These are phyloP conservation scores for Parotia lawesii DNA, from an alignment of 2,113 vertebrate species.

Conservation along the genomic window DNA sequence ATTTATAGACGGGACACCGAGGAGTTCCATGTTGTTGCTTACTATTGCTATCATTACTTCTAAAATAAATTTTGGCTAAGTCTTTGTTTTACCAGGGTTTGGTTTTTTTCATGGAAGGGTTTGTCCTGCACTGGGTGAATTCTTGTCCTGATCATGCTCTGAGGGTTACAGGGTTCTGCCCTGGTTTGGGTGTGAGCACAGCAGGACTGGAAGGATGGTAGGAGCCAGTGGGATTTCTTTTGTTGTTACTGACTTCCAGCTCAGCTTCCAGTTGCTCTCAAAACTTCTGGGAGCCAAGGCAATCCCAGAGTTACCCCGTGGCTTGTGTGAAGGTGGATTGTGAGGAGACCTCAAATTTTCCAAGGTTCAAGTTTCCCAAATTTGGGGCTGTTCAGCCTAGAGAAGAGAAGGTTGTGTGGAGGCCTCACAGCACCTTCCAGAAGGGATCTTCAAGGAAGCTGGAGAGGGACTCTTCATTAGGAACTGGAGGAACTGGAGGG, in stretches of 20 bases:
- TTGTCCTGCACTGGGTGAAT: neutral
- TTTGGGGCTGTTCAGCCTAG: neutral
- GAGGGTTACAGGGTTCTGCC: neutral
- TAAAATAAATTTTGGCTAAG: neutral
- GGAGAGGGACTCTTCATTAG: neutral
- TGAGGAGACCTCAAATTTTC: neutral
- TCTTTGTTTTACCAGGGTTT: neutral
- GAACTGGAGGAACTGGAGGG: neutral
- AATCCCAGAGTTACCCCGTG: neutral
- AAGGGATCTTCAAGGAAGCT: too few relatives aligned
- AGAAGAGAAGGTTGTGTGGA: neutral
- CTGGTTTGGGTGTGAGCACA: neutral
- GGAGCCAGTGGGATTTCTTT: neutral
- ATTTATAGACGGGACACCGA: neutral
- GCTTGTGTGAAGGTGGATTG: neutral
- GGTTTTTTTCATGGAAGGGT: neutral
- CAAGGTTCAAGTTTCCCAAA: neutral
- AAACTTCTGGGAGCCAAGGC: neutral
- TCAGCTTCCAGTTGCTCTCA: neutral
- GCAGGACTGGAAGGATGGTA: too few relatives aligned
- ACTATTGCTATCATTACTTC: neutral
- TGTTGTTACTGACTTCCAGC: neutral
- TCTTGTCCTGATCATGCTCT: neutral
- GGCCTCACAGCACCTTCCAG: neutral
- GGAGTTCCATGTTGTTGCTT: neutral